Evolutionary conservation across 2,797 vertebrate species (phyloP).

Genomic region (Dallia pectoralis): DNA sequence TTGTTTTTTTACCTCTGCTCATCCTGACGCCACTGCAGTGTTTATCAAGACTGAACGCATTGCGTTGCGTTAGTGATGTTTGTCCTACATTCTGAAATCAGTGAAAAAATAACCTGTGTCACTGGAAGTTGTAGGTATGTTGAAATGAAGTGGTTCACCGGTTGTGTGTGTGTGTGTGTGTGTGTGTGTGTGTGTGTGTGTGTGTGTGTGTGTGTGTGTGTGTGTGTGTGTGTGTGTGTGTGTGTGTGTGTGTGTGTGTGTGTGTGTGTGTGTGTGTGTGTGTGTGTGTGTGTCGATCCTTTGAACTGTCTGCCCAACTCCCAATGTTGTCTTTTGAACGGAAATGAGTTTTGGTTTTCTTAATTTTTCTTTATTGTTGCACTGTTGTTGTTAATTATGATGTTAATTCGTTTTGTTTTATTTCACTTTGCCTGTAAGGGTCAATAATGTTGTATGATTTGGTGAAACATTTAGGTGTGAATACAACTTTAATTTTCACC

Average conservation of each 20-base stretch:
- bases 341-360: conserved; percentile 39
- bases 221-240: too few species aligned
- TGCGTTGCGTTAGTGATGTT: conserved; percentile 25
- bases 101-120: conserved; percentile 32
- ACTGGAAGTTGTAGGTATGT: conserved; percentile 14
- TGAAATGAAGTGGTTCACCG: conserved; percentile 4
- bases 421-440: conserved; percentile 60
- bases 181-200: too few species aligned
- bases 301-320: conserved; percentile 14
- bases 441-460: conserved; percentile 45
- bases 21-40: not conserved
- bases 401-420: conserved; percentile 36
- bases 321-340: conserved; percentile 24
- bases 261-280: too few species aligned
- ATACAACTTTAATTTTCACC: not conserved
- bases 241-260: too few species aligned
- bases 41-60: not conserved
- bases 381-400: conserved; percentile 21
- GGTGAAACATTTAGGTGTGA: conserved; percentile 46
- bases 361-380: conserved; percentile 34
- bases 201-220: too few species aligned
- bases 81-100: conserved; percentile 26
- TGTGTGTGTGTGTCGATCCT: conserved; percentile 25
- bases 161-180: too few species aligned
- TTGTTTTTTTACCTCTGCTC: not conserved